These are phyloP conservation scores for Oncorhynchus gorbuscha DNA, from an alignment of 2,113 vertebrate genomes.

Conservation along the genomic window DNA sequence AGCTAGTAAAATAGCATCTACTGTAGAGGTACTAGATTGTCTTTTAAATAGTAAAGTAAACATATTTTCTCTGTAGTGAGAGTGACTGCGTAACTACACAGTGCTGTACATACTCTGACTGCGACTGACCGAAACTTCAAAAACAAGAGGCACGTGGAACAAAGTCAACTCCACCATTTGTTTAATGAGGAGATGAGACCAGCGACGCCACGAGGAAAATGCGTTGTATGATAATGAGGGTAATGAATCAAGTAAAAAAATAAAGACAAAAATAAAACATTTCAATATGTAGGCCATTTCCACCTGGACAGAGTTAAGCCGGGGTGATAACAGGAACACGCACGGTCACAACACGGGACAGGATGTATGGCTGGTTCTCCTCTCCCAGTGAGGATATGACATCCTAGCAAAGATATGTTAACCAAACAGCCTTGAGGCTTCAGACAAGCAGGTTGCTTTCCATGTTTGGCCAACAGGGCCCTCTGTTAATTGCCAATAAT, in stretches of 20 bases:
- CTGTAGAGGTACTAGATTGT: background rate
- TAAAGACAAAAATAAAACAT: background rate
- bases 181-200: slow-evolving; percentile 3
- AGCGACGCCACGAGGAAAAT: background rate
- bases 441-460: slow-evolving; percentile 65
- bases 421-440: slow-evolving; percentile 29
- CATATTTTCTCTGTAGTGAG: background rate
- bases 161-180: slow-evolving; percentile 1
- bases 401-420: slow-evolving; percentile 32
- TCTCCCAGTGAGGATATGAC: slow-evolving; percentile 11
- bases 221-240: background rate
- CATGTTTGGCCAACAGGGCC: slow-evolving; percentile 71
- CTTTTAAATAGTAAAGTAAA: background rate
- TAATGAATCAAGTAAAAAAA: background rate
- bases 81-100: background rate
- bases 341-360: background rate
- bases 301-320: background rate
- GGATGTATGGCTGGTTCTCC: background rate
- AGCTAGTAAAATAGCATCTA: background rate
- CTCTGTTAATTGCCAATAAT: slow-evolving; percentile 82
- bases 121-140: background rate
- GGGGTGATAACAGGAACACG: background rate
- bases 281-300: slow-evolving; percentile 8
- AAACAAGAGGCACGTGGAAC: slow-evolving; percentile 6
- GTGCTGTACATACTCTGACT: background rate